These are phyloP conservation scores for Hedychridium roseum DNA, from an alignment of 2,888 invertebrate species.

Conservation along the genomic window DNA sequence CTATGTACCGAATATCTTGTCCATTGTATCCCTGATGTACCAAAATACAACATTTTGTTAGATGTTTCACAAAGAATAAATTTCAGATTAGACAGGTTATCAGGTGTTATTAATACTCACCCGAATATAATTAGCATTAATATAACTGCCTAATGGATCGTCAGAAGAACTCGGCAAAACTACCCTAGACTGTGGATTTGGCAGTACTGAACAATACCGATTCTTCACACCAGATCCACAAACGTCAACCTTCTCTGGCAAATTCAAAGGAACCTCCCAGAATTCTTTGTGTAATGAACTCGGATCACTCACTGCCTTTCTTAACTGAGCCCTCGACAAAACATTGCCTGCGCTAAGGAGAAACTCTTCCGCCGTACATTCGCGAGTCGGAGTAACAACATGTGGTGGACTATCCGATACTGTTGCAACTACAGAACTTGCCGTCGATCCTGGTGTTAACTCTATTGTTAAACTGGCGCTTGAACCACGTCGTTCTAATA, in stretches of 20 bases:
- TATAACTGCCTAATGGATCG: slow-evolving; percentile 76
- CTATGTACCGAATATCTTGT: slow-evolving; percentile 85
- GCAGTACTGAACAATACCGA: slow-evolving; percentile 87
- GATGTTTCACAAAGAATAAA: background rate
- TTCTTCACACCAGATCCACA: slow-evolving; percentile 90
- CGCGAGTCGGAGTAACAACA: slow-evolving; percentile 67
- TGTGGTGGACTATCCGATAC: slow-evolving; percentile 58
- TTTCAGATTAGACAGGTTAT: slow-evolving; percentile 1
- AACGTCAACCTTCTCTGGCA: slow-evolving; percentile 88
- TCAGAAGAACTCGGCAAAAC: slow-evolving; percentile 69
- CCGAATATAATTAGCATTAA: slow-evolving; percentile 94
- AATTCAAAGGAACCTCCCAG: slow-evolving; percentile 93
- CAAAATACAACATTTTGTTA: too few relatives aligned
- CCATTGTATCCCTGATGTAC: slow-evolving; percentile 84
- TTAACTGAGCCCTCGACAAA: slow-evolving; percentile 66
- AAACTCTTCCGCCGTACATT: slow-evolving; percentile 68
- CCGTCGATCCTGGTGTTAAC: slow-evolving; percentile 66
- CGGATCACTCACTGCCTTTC: slow-evolving; percentile 65
- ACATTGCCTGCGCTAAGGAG: slow-evolving; percentile 68
- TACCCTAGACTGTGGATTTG: slow-evolving; percentile 88
- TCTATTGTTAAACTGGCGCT: slow-evolving; percentile 90
- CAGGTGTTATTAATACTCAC: slow-evolving; percentile 64
- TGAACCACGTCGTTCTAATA: slow-evolving; percentile 86
- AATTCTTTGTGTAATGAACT: slow-evolving; percentile 82
- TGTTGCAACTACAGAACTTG: too few relatives aligned